These are phyloP conservation scores for Labia minor DNA, from an alignment of 2,888 invertebrate genomes.

Conservation along the genomic window DNA sequence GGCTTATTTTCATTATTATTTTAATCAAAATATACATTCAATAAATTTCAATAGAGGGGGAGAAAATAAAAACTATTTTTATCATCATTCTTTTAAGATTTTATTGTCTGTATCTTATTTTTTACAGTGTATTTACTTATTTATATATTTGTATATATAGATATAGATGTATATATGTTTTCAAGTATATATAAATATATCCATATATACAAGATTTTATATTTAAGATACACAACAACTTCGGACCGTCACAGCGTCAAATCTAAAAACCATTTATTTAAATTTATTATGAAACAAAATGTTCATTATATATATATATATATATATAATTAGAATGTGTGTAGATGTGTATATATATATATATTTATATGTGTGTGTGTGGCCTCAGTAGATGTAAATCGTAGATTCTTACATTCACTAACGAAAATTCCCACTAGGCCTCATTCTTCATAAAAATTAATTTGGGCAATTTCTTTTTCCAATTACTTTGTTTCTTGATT, in stretches of 20 bases:
- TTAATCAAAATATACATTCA: no score
- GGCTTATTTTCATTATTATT: no score
- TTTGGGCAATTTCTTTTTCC: no score
- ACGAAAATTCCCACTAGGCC: not conserved
- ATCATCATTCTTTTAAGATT: not conserved
- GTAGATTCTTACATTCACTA: not conserved
- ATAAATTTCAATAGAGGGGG: no score
- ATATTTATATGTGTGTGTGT: not conserved
- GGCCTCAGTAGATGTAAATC: not conserved
- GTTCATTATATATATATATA: no score
- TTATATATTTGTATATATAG: no score
- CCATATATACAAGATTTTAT: not conserved
- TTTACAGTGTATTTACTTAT: not conserved
- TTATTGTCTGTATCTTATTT: constrained; percentile 8
- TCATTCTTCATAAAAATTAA: not conserved
- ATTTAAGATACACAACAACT: constrained; percentile 5
- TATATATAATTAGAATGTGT: no score
- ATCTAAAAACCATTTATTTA: not conserved
- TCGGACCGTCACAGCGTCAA: not conserved
- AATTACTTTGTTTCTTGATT: no score
- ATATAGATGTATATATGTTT: not conserved
- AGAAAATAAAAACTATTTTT: not conserved
- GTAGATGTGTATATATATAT: not conserved
- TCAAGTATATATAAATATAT: no score
- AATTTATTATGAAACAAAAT: not conserved